Conservation (phyloP, 2,888 invertebrate genomes). For the Reticulitermes lucifugus region DNA sequence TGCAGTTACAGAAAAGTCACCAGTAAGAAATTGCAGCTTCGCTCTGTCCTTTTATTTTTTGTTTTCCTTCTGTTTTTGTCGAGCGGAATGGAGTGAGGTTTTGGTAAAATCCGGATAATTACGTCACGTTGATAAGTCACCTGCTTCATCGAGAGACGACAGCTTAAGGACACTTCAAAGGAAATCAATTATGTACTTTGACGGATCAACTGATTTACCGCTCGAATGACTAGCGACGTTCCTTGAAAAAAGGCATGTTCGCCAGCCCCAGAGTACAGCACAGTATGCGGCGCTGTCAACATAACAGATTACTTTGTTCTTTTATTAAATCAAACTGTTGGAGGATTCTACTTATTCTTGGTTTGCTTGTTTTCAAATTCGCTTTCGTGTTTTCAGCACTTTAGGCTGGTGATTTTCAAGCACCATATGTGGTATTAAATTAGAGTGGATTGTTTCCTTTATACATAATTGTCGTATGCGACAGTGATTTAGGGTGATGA, state of each 20-base stretch:
- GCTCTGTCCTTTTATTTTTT: not conserved
- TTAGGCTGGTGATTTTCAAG: no score
- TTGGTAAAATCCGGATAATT: not conserved
- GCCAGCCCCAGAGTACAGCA: not conserved
- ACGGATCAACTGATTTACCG: slow-evolving; percentile 20
- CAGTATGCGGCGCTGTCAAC: not conserved
- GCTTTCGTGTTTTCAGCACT: no score
- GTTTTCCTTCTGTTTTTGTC: not conserved
- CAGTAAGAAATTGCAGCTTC: not conserved
- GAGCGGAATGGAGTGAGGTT: not conserved
- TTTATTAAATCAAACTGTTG: not conserved
- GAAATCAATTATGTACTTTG: slow-evolving; percentile 1
- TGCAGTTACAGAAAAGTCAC: slow-evolving; percentile 18
- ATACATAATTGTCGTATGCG: not conserved
- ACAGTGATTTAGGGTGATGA: not conserved
- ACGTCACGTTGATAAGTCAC: slow-evolving; percentile 20
- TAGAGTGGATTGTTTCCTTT: no score
- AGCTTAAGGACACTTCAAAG: not conserved
- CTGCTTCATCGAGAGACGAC: not conserved
- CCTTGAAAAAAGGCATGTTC: not conserved
- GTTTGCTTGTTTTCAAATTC: not conserved
- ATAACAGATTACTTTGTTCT: not conserved
- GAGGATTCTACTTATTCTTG: not conserved
- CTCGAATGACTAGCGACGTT: not conserved
- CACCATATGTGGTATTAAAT: no score